A percentile compares a stretch with the other conserved stretches of the same genome.
Evolutionary conservation across 2,888 invertebrate species (phyloP).

Genomic region (Caenorhabditis sp.): DNA sequence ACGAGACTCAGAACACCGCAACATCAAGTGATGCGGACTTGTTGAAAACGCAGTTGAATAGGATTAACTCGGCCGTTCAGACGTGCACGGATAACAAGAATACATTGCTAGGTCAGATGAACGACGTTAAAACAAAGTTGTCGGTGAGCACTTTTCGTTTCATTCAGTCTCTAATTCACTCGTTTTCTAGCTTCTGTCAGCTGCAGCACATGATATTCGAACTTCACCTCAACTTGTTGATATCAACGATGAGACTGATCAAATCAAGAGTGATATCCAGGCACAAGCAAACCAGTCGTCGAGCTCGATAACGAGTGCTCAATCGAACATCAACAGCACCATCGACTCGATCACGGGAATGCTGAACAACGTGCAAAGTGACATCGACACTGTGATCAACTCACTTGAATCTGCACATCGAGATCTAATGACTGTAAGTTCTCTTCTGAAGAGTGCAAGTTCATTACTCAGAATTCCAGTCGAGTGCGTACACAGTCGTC

Average conservation of each 20-base stretch:
- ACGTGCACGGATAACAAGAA: not conserved
- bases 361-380: conserved; percentile 45
- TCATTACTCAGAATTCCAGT: conserved; percentile 31
- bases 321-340: conserved; percentile 13
- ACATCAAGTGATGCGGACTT: not conserved
- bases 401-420: conserved; percentile 33
- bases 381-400: conserved; percentile 34
- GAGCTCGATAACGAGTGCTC: conserved; percentile 5
- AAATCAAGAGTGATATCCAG: conserved; percentile 15
- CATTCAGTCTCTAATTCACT: too few species aligned
- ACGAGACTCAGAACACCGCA: not conserved
- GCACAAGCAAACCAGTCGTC: conserved; percentile 12
- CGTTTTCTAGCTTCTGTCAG: too few species aligned
- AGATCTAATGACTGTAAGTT: conserved; percentile 43
- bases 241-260: conserved; percentile 2
- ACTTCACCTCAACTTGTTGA: too few species aligned
- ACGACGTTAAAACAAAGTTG: too few species aligned
- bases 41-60: not conserved
- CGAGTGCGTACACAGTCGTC: conserved; percentile 30
- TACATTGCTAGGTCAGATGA: too few species aligned
- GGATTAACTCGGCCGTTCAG: conserved; percentile 1
- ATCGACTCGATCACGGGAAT: conserved; percentile 17
- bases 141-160: too few species aligned
- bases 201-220: too few species aligned
- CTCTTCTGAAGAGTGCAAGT: not conserved